Conservation (phyloP, 2,113 vertebrate species). For the Cairina moschata region DNA sequence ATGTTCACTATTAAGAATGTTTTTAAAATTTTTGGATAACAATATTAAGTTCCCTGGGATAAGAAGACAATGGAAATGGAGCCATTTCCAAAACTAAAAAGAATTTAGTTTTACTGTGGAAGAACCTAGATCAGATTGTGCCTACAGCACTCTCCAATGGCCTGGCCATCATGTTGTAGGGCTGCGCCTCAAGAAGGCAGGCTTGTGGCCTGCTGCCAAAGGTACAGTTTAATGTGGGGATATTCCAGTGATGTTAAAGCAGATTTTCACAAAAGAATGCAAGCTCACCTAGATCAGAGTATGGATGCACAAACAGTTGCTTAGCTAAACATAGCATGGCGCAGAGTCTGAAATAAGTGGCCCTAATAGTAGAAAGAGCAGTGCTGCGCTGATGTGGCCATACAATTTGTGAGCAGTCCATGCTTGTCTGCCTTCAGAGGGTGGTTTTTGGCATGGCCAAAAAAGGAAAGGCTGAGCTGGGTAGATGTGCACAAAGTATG, state of each 20-base stretch:
- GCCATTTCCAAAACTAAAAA: no score
- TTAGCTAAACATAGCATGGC: background rate
- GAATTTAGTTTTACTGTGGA: background rate
- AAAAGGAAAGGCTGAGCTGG: background rate
- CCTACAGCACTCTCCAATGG: background rate
- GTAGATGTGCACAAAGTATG: rapidly evolving
- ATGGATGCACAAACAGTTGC: background rate
- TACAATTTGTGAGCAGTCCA: rapidly evolving
- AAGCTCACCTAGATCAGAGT: rapidly evolving
- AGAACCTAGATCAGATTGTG: background rate
- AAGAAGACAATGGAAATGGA: background rate
- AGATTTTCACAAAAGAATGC: background rate
- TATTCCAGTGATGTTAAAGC: background rate
- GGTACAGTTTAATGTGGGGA: background rate
- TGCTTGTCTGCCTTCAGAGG: background rate
- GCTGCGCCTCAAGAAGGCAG: rapidly evolving
- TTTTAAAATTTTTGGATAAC: background rate
- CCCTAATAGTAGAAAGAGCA: background rate
- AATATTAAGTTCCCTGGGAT: background rate
- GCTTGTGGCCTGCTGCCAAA: background rate
- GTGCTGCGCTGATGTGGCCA: rapidly evolving
- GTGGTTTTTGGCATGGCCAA: background rate
- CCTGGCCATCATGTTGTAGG: background rate
- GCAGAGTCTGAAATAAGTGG: background rate
- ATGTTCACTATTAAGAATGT: background rate